These are phyloP conservation scores for Condylostylus longicornis DNA, from an alignment of 1,140 invertebrate genomes.

Conservation along the genomic window DNA sequence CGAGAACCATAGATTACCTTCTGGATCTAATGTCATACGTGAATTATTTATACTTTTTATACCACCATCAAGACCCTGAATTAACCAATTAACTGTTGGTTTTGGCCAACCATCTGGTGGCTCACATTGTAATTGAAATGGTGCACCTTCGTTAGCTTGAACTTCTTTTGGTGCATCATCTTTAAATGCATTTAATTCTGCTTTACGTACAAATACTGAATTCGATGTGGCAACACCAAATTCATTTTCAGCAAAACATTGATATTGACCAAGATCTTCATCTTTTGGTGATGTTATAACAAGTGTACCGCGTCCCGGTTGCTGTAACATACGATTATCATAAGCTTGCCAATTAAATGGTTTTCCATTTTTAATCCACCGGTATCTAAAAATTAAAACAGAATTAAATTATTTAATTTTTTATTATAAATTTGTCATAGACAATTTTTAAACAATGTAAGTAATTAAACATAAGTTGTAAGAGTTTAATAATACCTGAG, in stretches of 20 bases:
- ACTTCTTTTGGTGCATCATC: slow-evolving; percentile 48
- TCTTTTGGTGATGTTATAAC: slow-evolving; percentile 75
- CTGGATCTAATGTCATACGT: slow-evolving; percentile 83
- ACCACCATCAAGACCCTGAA: slow-evolving; percentile 50
- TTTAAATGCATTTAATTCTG: slow-evolving; percentile 84
- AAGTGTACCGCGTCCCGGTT: slow-evolving; percentile 78
- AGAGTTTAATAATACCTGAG: no score
- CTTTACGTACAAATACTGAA: slow-evolving; percentile 86
- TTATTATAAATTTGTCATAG: no score
- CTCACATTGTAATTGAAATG: slow-evolving; percentile 71
- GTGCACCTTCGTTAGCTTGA: slow-evolving; percentile 68
- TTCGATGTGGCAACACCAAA: slow-evolving; percentile 89
- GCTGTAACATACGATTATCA: slow-evolving; percentile 83
- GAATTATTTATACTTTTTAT: slow-evolving; percentile 84
- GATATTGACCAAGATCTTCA: slow-evolving; percentile 91
- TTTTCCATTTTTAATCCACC: slow-evolving; percentile 93
- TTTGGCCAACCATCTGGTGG: slow-evolving; percentile 90
- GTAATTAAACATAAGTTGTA: no score
- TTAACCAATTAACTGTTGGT: slow-evolving; percentile 85
- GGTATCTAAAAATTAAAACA: slow-evolving; percentile 54
- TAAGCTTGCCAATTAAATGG: slow-evolving; percentile 79
- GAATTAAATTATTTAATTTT: not conserved
- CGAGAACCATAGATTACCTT: slow-evolving; percentile 87
- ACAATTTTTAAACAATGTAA: no score
- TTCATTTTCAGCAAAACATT: slow-evolving; percentile 91